Evolutionary conservation across 2,888 invertebrate species (phyloP), one percentile per base, ranked within the genome.

Genomic region (Lepidochrysops patricia): DNA sequence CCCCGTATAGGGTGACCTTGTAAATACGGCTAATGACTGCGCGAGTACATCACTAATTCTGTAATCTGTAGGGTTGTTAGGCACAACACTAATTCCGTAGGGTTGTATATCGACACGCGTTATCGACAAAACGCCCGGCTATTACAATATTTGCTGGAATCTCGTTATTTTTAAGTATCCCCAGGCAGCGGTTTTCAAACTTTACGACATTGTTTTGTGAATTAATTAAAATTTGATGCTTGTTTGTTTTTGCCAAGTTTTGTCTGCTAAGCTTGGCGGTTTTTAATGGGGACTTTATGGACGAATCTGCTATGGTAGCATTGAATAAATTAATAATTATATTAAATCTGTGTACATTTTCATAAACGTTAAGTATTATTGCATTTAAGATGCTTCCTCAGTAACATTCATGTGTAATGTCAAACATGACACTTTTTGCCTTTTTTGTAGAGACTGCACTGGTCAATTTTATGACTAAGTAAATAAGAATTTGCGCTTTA

Each of bases 101-200:
- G 27, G 52, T 2, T 29, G 27, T 29, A 19, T 50, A 49, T 43
- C 52, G 49, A 57, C 43, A 43, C 43, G 43, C 43, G 43, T 23
- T 43, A 43, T 43, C 43, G 43, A 43, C 43, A 61, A 67, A 68
- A 67, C 67, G 67, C 69, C 70, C 64, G 65, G 73, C 73, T 85
- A 83, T 85, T 84, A 86, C 84, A 87, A 87, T 88, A 87, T 89
- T 89, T 84, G 88, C 83, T 80, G 77, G 82, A 74, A 82, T 87
- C 82, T 85, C 89, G 87, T 90, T 89, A 89, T 86, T 89, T 89
- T 89, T 89, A 89, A 89, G 88, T 84, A 86, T 86, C 84, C 72
- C 70, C 68, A 67, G 73, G 64, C 79, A 71, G 71, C 68, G 84
- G 73, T 72, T 74, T 78, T 76, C 79, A 85, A 85, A 79, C 71